Base-by-base conservation (phyloP, 2,888 invertebrate genomes). In the Amphipoea lucens region DNA sequence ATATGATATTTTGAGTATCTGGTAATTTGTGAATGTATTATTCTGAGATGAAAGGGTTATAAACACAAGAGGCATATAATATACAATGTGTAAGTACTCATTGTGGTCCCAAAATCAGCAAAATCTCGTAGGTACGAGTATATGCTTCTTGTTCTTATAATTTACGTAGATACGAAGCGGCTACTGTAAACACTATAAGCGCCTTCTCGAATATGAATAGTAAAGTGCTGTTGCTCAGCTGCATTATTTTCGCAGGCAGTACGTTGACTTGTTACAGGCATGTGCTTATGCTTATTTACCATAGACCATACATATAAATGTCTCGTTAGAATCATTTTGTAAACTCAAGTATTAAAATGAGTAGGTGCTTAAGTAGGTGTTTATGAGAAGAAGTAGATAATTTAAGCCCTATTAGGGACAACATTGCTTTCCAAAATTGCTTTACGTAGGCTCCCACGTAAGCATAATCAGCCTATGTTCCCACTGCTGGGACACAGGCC, bases 181-280 rank as follows among this genome's bases (percentile, higher is more conserved):
- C 6, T 20, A 45, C 11, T 36, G 20, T 20, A 0, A 12, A 6
- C 3, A 69, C 20, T 6, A 20, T 68, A 51, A 70, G 60, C 70
- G 70, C 70, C 70, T 70, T 9, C 5, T 23, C 60, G 14, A 60
- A 70, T 17, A 60, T 70, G 36, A 62, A 40, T 70, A 40, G 62
- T 17, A 11, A 62, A 40, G 23, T n/a, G 9, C 9, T 36, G 36
- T 70, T 54, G 36, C 14, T 11, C 23, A 40, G 70, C 36, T 60
- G 23, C 5, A 70, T 57, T 36, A 36, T 51, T 70, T 36, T 14
- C 12, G 14, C 54, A 51, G 69, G 69, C 69, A 23, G 4, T 20
- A 69, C 1, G 48, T 51, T 23, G 12, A 51, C 23, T 23, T 51
- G 23, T 14, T 48, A 29, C 2, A 20, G 4, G 20, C 69, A 29